Evolutionary conservation across 1,140 invertebrate species (phyloP), one percentile per base, ranked within the genome.

Genomic region (Camponotus vicinus): DNA sequence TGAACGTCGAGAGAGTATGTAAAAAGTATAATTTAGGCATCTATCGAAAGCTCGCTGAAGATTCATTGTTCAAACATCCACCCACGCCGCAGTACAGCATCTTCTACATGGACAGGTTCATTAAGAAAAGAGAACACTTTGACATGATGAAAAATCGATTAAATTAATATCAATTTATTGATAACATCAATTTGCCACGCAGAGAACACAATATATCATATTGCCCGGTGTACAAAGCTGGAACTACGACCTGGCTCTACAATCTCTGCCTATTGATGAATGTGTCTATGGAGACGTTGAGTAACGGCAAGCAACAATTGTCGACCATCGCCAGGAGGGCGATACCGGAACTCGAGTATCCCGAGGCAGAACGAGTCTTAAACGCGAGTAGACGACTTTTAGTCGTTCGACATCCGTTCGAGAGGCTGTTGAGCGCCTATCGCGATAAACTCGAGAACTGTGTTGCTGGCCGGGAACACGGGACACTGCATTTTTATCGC

Each of bases 401-500:
- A 37, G 91, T 95, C n/a, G 95, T 97, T 7, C 93, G 97, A 27
- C 96, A 97, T 92, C 97, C 97, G 3, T 96, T 97, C 87, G 96
- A 97, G 90, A 93, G 97, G 85, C 86, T 97, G 13, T 88, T 97
- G 9, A 97, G 96, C 11, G 96, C 96, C 0, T 97, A 96, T 91
- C 93, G 96, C 73, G 97, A 97, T 89, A 97, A 97, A 93, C 94
- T 97, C 71, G 95, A 96, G 89, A 96, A 96, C 83, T 93, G 91
- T 5, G 95, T 95, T 2, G 91, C 93, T 57, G 94, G 95, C n/a
- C 89, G 92, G 37, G 94, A 95, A 84, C 95, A 96, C 67, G 95
- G 95, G 11, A 95, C 95, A 21, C 91, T 95, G 55, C 96, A 97
- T 90, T 97, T 96, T 91, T 96, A 96, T 88, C 91, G 95, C 49